Conservation (phyloP, 2,797 vertebrate species). For the Ceyx erithaca region DNA sequence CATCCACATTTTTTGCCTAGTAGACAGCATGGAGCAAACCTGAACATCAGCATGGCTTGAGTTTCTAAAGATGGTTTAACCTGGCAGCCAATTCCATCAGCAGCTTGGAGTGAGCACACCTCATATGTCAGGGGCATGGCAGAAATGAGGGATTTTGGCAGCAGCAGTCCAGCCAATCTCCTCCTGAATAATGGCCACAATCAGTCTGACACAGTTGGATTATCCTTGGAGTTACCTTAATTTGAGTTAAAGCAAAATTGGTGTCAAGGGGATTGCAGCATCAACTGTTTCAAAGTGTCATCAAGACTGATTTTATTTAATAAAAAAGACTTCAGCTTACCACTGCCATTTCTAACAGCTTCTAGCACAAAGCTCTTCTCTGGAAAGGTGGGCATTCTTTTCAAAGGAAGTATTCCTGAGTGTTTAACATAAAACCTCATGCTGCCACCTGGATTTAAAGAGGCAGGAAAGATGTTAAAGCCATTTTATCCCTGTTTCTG, state of each 20-base stretch:
- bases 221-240: neutral
- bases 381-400: neutral
- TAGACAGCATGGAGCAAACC: neutral
- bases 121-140: neutral
- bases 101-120: neutral
- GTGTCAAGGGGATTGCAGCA: neutral
- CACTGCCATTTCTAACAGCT: neutral
- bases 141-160: neutral
- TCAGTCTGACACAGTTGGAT: neutral
- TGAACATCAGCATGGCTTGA: neutral
- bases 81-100: neutral
- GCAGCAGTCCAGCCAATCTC: neutral
- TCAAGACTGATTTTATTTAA: neutral
- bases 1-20: neutral
- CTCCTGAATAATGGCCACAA: neutral
- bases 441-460: neutral
- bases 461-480: neutral
- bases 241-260: neutral
- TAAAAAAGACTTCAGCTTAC: neutral
- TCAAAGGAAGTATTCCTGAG: neutral
- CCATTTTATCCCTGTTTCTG: slow-evolving; percentile 18
- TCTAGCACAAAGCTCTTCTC: neutral
- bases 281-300: neutral
- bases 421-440: neutral
- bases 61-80: neutral